These are phyloP conservation scores for Trichechus manatus DNA, from an alignment of 2,113 vertebrate genomes.

Conservation along the genomic window DNA sequence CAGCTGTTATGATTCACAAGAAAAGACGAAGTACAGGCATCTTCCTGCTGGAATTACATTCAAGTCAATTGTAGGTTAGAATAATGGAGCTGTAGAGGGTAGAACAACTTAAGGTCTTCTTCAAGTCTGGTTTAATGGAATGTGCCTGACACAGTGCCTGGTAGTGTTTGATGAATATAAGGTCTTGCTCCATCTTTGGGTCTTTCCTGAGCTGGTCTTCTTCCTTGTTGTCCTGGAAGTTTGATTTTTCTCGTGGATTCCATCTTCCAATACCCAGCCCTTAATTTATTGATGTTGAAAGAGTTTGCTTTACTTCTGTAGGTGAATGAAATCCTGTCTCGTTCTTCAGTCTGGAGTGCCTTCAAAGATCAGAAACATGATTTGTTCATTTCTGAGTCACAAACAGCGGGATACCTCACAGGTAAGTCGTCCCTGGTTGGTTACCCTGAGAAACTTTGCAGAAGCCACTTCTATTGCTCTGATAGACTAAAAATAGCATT, in stretches of 20 bases:
- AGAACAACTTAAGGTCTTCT: not conserved
- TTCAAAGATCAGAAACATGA: conserved; percentile 99
- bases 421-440: conserved; percentile 87
- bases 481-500: not conserved
- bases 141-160: not conserved
- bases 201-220: not conserved
- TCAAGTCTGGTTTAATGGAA: not conserved
- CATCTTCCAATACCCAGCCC: not conserved
- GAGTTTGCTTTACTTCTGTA: conserved; percentile 80
- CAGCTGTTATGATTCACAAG: not conserved
- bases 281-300: not conserved
- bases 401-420: conserved; percentile 98
- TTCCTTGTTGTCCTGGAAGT: not conserved
- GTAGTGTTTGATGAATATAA: not conserved
- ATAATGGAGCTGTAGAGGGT: not conserved
- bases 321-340: conserved; percentile 99
- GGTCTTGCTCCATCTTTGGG: not conserved
- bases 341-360: conserved; percentile 99
- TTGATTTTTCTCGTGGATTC: not conserved
- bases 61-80: not conserved
- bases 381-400: conserved; percentile 99
- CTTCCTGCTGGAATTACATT: not conserved
- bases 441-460: not conserved
- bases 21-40: not conserved
- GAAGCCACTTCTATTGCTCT: conserved; percentile 4